These are phyloP conservation scores for Hydraecia micacea DNA, from an alignment of 2,888 invertebrate genomes.

Conservation along the genomic window DNA sequence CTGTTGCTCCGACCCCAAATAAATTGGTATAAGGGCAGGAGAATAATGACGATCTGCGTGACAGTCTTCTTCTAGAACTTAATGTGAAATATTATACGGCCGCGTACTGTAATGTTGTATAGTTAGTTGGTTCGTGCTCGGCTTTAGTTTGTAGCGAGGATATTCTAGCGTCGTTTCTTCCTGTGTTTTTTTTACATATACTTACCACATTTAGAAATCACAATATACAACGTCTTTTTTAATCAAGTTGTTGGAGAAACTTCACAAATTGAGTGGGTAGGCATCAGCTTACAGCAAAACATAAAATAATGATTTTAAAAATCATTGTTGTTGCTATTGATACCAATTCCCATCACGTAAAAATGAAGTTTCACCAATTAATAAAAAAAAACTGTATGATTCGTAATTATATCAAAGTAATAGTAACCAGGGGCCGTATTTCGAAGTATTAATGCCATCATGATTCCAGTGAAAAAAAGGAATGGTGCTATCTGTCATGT, in stretches of 20 bases:
- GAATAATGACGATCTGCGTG: too few species aligned
- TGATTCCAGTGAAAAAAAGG: too few species aligned
- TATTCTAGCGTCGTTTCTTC: background rate
- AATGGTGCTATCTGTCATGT: too few species aligned
- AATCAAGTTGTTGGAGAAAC: background rate
- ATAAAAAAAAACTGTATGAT: background rate
- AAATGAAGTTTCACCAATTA: background rate
- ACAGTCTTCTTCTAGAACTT: background rate
- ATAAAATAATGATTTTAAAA: background rate
- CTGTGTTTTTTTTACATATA: background rate
- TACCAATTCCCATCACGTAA: background rate
- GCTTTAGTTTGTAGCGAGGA: slow-evolving; percentile 52
- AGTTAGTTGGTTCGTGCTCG: slow-evolving; percentile 44
- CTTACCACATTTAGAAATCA: background rate
- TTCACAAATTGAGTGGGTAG: background rate
- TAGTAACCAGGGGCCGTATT: background rate
- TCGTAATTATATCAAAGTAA: background rate
- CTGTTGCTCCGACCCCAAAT: too few species aligned
- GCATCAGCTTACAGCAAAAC: background rate
- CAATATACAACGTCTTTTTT: background rate
- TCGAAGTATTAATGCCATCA: too few species aligned
- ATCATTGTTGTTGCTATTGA: background rate
- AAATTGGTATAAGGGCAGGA: too few species aligned
- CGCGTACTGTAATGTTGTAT: background rate
- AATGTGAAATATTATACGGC: background rate